A percentile compares a stretch with the other conserved stretches of the same genome.
phyloP scores from a whole-genome alignment of 2,113 vertebrate species.

The Tretioscincus oriximinensis region DNA sequence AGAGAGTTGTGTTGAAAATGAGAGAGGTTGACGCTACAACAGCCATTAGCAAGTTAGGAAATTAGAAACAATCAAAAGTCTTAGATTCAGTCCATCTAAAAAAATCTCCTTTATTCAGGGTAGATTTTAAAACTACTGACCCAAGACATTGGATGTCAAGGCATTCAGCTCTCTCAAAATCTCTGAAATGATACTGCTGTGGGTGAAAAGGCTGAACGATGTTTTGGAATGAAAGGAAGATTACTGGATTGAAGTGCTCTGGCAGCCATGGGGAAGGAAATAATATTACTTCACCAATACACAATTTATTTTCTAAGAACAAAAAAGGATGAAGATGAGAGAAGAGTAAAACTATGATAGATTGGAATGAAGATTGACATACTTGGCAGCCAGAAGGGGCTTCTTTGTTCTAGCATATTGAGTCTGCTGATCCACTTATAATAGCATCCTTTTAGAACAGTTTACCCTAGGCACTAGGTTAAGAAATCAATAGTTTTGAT shows the following conservation, averaged over 20 bases:
- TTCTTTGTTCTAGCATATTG: neutral
- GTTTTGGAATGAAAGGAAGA: conserved; percentile 15
- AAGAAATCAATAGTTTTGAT: neutral
- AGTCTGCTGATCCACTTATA: neutral
- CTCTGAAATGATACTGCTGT: conserved; percentile 12
- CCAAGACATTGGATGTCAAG: neutral
- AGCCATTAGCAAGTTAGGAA: neutral
- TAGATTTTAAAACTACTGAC: conserved; percentile 32
- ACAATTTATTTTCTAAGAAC: conserved; percentile 9
- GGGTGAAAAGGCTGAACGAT: conserved; percentile 30
- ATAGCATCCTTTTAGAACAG: neutral
- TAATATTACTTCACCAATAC: neutral
- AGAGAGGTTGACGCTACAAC: neutral
- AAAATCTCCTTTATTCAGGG: conserved; percentile 13
- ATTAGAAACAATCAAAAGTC: conserved; percentile 6
- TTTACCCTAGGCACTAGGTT: neutral
- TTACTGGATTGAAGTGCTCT: conserved; percentile 22
- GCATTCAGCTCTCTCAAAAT: conserved; percentile 13
- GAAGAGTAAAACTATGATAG: neutral
- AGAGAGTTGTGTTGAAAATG: neutral
- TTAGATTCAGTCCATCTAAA: neutral
- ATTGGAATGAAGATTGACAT: conserved; percentile 28
- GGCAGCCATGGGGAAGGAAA: neutral
- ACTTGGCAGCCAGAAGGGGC: neutral
- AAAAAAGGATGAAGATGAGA: neutral